phyloP scores from a whole-genome alignment of 2,113 vertebrate species.

The Thalassoma bifasciatum region DNA sequence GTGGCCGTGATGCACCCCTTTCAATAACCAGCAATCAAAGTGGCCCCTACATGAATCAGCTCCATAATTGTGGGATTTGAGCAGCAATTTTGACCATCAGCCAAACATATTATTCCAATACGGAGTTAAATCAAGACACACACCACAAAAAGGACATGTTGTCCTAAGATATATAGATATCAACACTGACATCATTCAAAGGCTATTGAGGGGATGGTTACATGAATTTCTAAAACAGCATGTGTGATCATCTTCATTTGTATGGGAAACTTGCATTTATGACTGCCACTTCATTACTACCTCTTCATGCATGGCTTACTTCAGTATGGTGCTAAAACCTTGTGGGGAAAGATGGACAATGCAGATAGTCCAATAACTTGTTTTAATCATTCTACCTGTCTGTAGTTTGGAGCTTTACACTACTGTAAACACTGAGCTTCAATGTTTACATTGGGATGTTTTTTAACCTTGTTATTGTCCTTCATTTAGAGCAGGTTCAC shows the following conservation, averaged over 20 bases:
- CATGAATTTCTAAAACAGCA: conserved; percentile 34
- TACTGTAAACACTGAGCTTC: neutral
- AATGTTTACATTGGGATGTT: neutral
- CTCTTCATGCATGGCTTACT: conserved; percentile 33
- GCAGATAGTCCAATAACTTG: conserved; percentile 5
- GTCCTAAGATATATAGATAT: too few species aligned
- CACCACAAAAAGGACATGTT: neutral
- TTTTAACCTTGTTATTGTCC: neutral
- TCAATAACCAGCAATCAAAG: too few species aligned
- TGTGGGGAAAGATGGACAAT: conserved; percentile 30
- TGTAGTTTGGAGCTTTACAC: conserved; percentile 2
- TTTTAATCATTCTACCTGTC: conserved; percentile 9
- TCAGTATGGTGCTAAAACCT: conserved; percentile 23
- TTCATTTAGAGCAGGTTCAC: neutral
- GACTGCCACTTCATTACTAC: conserved; percentile 50
- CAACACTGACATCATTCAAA: conserved; percentile 15
- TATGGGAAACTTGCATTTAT: conserved; percentile 26
- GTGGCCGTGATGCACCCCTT: too few species aligned
- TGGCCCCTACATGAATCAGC: too few species aligned
- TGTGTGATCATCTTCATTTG: conserved; percentile 32
- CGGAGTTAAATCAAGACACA: too few species aligned
- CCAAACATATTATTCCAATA: too few species aligned
- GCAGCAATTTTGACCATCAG: too few species aligned
- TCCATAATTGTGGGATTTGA: too few species aligned
- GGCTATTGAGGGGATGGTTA: conserved; percentile 1